Evolutionary conservation across 2,888 invertebrate genomes (phyloP).

Genomic region (Schrankia costaestrigalis): DNA sequence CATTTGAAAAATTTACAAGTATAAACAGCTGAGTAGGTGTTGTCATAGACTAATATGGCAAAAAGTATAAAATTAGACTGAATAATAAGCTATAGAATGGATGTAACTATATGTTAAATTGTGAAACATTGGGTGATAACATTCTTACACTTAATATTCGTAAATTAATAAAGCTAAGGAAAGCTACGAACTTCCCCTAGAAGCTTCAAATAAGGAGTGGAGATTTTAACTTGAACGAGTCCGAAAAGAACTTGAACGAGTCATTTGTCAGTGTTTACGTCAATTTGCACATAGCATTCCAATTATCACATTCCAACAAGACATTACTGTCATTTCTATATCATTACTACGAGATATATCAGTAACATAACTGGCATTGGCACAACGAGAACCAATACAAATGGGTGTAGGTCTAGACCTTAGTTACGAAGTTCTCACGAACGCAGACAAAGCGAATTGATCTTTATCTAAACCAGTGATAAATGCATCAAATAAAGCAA

Average conservation of each 20-base stretch:
- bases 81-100: too few species aligned
- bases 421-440: conserved; percentile 71
- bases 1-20: conserved; percentile 9
- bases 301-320: too few species aligned
- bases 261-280: too few species aligned
- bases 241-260: too few species aligned
- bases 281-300: too few species aligned
- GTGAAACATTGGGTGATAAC: too few species aligned
- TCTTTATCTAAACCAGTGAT: conserved; percentile 60
- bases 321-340: too few species aligned
- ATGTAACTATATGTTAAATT: too few species aligned
- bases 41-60: conserved; percentile 5
- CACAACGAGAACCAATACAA: conserved; percentile 37
- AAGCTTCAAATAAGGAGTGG: background rate
- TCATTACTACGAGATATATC: conserved; percentile 7
- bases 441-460: conserved; percentile 56
- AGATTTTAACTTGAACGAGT: background rate
- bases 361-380: conserved; percentile 29
- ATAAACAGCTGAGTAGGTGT: conserved; percentile 4
- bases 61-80: too few species aligned
- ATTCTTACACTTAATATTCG: too few species aligned
- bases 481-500: conserved; percentile 52
- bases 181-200: too few species aligned
- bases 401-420: conserved; percentile 37
- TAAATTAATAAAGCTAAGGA: too few species aligned